Base-by-base conservation (phyloP, 2,797 vertebrate genomes). In the Bryconaethiops microstoma region DNA sequence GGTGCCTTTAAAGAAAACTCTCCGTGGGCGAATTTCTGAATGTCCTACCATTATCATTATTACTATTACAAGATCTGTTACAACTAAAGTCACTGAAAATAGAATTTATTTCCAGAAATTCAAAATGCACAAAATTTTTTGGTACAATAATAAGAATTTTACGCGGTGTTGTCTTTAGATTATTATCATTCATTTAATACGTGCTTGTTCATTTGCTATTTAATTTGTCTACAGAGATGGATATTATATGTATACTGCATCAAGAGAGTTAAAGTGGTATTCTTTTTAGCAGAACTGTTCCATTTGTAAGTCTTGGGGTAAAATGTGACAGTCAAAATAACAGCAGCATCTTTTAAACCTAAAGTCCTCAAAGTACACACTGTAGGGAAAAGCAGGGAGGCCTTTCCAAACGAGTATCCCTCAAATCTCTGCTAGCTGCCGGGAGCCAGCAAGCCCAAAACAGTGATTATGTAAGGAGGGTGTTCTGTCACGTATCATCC, bases 401-500 rank as follows among this genome's bases (percentile, higher is more conserved):
- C 88, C 88, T 57, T 84, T 92, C 91, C 85, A 88, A 90, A 89
- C 75, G 48, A 89, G 81, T 90, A 90, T 91, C 84, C 87, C 89
- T 94, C 88, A 94, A 92, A 88, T 81, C 25, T 74, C 68, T 81
- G 80, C 7, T 82, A 84, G 65, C 78, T 88, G 55, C 86, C 87
- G 87, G 81, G 87, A 87, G 83, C 83, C 86, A 67, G 70, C 86
- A 77, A 88, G 85, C 84, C 64, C 50, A 70, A 77, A 84, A 77
- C 79, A 64, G 55, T 62, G 35, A 45, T 93, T 94, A 91, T 87
- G 87, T 93, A 94, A 93, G 74, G 40, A 7, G 84, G 83, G 80
- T 81, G 79, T 86, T 82, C 45, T 89, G 89, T 89, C 91, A 90
- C 82, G 78, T 90, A 86, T 86, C 35, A 39, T 55, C 81, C 81